phyloP scores from a whole-genome alignment of 35 echinoderm and acorn worm genomes.

The Nesometra sesokonis region DNA sequence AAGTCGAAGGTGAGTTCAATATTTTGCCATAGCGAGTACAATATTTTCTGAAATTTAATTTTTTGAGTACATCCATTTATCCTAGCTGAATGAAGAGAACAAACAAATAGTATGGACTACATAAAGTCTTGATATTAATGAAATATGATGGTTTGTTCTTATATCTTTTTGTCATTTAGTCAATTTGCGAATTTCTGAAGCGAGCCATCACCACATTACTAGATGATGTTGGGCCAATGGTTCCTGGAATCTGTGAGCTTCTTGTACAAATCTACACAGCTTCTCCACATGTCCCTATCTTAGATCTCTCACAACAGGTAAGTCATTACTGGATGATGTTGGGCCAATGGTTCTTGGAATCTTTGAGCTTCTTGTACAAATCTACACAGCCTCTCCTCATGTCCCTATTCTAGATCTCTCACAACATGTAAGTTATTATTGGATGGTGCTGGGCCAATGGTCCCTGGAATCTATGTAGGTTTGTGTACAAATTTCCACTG shows the following conservation, averaged over 20 bases:
- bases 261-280: slow-evolving; percentile 80
- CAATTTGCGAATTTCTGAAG: slow-evolving; percentile 74
- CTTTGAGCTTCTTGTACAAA: slow-evolving; percentile 63
- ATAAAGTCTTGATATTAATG: no score
- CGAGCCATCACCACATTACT: slow-evolving; percentile 65
- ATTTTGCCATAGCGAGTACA: no score
- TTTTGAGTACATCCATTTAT: no score
- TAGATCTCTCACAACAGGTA: slow-evolving; percentile 91
- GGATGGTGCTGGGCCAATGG: slow-evolving; percentile 55
- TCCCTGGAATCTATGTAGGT: slow-evolving; percentile 60
- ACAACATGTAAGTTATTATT: slow-evolving; percentile 74
- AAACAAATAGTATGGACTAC: no score
- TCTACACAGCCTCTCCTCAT: slow-evolving; percentile 88
- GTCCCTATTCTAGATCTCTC: slow-evolving; percentile 72
- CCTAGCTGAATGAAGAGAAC: no score
- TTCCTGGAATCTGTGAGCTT: slow-evolving; percentile 63
- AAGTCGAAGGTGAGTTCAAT: no score
- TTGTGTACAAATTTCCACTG: slow-evolving; percentile 69
- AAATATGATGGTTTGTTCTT: no score
- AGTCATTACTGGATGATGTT: slow-evolving; percentile 61
- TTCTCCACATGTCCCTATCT: slow-evolving; percentile 69
- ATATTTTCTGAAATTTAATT: no score
- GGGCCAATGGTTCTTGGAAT: slow-evolving; percentile 55
- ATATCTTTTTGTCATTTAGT: slow-evolving; percentile 30
- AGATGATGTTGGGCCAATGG: slow-evolving; percentile 70